Evolutionary conservation across 1,140 invertebrate species (phyloP).

Genomic region (Monomorium pharaonis): DNA sequence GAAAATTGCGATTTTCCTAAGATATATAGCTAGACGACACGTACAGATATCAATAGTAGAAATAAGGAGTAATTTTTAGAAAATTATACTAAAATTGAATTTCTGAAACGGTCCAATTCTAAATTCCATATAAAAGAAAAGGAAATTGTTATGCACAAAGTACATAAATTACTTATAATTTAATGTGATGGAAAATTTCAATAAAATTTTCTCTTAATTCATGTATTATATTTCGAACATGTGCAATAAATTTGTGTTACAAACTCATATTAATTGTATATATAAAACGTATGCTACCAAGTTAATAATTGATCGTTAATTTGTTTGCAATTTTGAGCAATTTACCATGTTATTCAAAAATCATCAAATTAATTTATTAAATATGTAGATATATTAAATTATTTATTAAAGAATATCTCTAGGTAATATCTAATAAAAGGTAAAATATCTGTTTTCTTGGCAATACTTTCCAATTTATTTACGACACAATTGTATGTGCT

Average conservation of each 20-base stretch:
- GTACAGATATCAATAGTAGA: constrained; percentile 8
- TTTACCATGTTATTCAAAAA: background rate
- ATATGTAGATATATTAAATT: background rate
- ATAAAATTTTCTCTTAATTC: background rate
- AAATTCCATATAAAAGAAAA: background rate
- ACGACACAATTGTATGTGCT: background rate
- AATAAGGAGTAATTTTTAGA: background rate
- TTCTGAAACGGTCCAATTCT: background rate
- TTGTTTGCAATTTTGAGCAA: background rate
- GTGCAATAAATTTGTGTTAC: constrained; percentile 21
- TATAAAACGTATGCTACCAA: no score
- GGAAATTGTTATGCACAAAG: background rate
- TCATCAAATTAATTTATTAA: background rate
- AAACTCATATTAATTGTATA: no score
- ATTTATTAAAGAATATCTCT: background rate
- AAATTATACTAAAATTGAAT: background rate
- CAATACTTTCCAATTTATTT: constrained; percentile 6
- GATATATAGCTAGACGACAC: background rate
- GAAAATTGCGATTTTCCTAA: constrained; percentile 42
- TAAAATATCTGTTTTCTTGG: background rate
- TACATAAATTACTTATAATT: background rate
- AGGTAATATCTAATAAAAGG: background rate
- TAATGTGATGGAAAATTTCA: constrained; percentile 29
- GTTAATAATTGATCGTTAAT: constrained; percentile 19
- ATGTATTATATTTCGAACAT: background rate